These are phyloP conservation scores for Tyrannus savana DNA, from an alignment of 2,113 vertebrate species.

Conservation along the genomic window DNA sequence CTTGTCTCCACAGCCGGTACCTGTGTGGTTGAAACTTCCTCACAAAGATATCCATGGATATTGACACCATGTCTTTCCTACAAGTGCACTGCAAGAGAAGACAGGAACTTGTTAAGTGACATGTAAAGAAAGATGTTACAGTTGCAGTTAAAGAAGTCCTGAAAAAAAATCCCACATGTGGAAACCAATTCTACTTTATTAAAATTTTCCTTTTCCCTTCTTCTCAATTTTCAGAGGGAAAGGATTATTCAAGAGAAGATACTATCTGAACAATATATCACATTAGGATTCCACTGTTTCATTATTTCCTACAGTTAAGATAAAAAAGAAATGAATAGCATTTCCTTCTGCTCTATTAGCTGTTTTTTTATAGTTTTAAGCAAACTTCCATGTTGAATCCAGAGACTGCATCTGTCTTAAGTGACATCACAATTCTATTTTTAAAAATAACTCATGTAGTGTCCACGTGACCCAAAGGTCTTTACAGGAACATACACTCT, in stretches of 20 bases:
- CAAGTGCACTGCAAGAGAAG: slow-evolving; percentile 87
- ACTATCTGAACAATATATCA: background rate
- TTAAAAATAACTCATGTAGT: background rate
- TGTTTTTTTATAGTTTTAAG: background rate
- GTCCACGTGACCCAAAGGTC: background rate
- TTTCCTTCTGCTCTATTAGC: background rate
- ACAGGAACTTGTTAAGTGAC: background rate
- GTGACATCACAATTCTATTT: background rate
- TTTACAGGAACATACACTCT: background rate
- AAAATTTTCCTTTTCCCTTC: background rate
- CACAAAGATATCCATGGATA: slow-evolving; percentile 98
- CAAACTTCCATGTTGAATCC: background rate
- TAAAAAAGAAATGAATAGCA: background rate
- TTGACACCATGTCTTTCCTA: slow-evolving; percentile 96
- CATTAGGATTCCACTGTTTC: background rate
- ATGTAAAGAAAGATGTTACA: background rate
- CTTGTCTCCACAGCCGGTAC: slow-evolving; percentile 91
- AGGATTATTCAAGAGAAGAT: background rate
- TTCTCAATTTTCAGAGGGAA: background rate
- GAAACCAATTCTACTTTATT: background rate
- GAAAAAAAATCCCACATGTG: background rate
- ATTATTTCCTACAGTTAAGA: background rate
- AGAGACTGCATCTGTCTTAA: background rate
- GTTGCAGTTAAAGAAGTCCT: background rate
- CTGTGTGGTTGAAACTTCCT: slow-evolving; percentile 95